phyloP scores from a whole-genome alignment of 2,797 vertebrate species.

The Sebastes taczanowskii region DNA sequence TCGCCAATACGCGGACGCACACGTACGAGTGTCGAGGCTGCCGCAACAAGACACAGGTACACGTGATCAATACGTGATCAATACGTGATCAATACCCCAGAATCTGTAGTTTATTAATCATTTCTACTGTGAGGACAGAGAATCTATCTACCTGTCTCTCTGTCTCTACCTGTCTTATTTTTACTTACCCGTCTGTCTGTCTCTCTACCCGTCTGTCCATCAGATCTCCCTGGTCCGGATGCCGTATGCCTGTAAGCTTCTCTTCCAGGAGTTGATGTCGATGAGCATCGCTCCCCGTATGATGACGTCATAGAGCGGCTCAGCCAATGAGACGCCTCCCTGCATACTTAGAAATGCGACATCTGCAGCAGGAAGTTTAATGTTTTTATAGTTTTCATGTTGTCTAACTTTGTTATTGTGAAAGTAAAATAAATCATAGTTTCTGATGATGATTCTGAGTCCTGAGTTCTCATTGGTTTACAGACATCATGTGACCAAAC shows the following conservation, averaged over 20 bases:
- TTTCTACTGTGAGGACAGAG: too few species aligned
- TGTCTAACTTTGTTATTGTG: slow-evolving; percentile 50
- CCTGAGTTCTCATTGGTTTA: background rate
- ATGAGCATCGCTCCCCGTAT: slow-evolving; percentile 99
- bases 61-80: background rate
- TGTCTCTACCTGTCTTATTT: too few species aligned
- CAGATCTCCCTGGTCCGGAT: slow-evolving; percentile 97
- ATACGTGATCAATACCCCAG: background rate
- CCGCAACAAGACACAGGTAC: slow-evolving; percentile 97
- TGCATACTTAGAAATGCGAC: background rate
- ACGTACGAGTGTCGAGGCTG: slow-evolving; percentile 97
- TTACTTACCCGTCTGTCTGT: too few species aligned
- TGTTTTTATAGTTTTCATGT: slow-evolving; percentile 22
- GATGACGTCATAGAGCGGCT: slow-evolving; percentile 85
- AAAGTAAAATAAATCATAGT: slow-evolving; percentile 60
- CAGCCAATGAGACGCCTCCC: background rate
- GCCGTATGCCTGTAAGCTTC: slow-evolving; percentile 97
- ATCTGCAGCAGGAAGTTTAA: background rate
- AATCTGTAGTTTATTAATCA: too few species aligned
- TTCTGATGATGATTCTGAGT: background rate
- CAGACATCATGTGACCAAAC: background rate
- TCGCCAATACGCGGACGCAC: slow-evolving; percentile 96
- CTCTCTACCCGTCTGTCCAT: background rate
- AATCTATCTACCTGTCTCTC: too few species aligned
- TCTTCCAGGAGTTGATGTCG: slow-evolving; percentile 98